Conservation (phyloP, 35 echinoderm and acorn worm genomes). For the Nesometra sesokonis region DNA sequence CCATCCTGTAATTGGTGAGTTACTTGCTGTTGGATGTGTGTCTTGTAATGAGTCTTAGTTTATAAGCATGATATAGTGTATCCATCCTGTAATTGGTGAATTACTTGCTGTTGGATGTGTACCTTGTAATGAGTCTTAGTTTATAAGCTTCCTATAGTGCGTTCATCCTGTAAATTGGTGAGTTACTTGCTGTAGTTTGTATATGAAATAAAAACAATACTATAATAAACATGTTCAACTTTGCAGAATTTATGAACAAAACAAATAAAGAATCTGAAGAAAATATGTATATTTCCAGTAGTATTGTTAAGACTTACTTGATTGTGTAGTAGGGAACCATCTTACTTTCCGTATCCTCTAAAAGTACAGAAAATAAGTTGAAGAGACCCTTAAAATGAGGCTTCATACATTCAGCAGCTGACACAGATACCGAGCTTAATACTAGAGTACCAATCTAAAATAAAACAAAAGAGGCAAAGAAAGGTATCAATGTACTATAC, state of each 20-base stretch:
- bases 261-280: not conserved
- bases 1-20: too few relatives aligned
- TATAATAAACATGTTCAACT: not conserved
- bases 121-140: too few relatives aligned
- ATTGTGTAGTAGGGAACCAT: slow-evolving; percentile 76
- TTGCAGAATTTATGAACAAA: not conserved
- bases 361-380: slow-evolving; percentile 52
- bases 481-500: too few relatives aligned
- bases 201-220: too few relatives aligned
- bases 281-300: not conserved
- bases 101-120: too few relatives aligned
- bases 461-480: not conserved
- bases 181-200: too few relatives aligned
- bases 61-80: too few relatives aligned
- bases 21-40: too few relatives aligned
- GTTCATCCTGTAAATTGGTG: too few relatives aligned
- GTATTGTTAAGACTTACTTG: slow-evolving; percentile 12
- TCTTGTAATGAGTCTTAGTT: too few relatives aligned
- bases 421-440: slow-evolving; percentile 47
- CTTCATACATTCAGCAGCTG: slow-evolving; percentile 49
- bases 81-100: too few relatives aligned
- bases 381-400: slow-evolving; percentile 59
- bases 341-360: slow-evolving; percentile 80
- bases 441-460: slow-evolving; percentile 52
- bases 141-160: too few relatives aligned